Percentiles rank a stretch among this genome's conserved stretches.
Conservation (phyloP, 2,113 vertebrate genomes). For the Oncorhynchus kisutch region DNA sequence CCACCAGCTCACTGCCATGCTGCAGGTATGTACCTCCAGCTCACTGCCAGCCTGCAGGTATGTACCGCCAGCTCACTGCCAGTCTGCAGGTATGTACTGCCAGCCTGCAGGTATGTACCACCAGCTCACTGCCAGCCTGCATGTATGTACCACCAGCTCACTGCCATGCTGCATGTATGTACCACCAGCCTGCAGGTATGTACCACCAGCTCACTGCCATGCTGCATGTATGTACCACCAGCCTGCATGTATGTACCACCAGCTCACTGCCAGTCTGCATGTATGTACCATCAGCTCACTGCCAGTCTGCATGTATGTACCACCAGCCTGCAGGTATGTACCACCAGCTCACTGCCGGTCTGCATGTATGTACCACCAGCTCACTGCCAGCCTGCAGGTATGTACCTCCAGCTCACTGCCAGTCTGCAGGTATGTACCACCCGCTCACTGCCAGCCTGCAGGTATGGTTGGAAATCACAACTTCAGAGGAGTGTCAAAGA, state of each 20-base stretch:
- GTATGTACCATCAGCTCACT: no score
- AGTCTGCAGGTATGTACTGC: slow-evolving; percentile 77
- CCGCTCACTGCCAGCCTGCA: slow-evolving; percentile 88
- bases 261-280: no score
- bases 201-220: no score
- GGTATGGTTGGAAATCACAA: slow-evolving; percentile 59
- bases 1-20: slow-evolving; percentile 40
- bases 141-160: slow-evolving; percentile 83
- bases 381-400: no score
- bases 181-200: no score
- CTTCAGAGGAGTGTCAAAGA: no score
- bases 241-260: no score
- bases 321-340: slow-evolving; percentile 55
- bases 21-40: slow-evolving; percentile 80
- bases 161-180: slow-evolving; percentile 84
- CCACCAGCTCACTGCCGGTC: slow-evolving; percentile 84
- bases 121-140: slow-evolving; percentile 59
- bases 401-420: slow-evolving; percentile 81
- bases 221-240: no score
- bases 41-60: slow-evolving; percentile 90
- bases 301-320: no score
- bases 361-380: slow-evolving; percentile 77
- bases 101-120: slow-evolving; percentile 81
- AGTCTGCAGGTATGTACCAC: slow-evolving; percentile 78
- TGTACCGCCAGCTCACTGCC: rapidly evolving